These are phyloP conservation scores for Solenopsis fugax DNA, from an alignment of 1,140 invertebrate species.

Conservation along the genomic window DNA sequence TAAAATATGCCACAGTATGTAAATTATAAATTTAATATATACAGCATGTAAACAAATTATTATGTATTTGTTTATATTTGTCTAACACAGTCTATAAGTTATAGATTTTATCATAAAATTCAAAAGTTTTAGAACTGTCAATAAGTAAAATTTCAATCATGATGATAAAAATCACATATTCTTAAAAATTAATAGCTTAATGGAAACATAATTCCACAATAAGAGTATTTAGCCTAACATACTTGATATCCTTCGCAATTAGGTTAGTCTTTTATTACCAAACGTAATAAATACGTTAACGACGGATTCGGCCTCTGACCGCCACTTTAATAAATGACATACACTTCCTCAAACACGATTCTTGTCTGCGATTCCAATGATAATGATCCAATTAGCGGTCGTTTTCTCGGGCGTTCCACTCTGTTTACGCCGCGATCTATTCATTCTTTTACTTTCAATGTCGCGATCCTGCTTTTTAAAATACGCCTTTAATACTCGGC, in stretches of 20 bases:
- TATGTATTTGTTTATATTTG: too few species aligned
- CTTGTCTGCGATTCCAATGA: conserved; percentile 57
- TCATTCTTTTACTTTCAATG: conserved; percentile 53
- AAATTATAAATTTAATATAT: too few species aligned
- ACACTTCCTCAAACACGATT: conserved; percentile 51
- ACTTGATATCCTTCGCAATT: not conserved
- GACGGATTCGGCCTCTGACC: not conserved
- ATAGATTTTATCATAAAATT: too few species aligned
- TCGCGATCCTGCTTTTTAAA: conserved; percentile 36
- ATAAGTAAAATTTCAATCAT: not conserved
- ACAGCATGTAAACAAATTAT: too few species aligned
- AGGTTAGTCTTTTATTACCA: not conserved
- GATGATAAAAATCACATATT: not conserved
- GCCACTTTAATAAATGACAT: conserved; percentile 24
- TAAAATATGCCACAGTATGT: not conserved
- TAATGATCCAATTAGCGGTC: conserved; percentile 59
- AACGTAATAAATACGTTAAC: conserved; percentile 45
- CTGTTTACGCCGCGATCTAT: conserved; percentile 39
- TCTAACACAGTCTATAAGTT: too few species aligned
- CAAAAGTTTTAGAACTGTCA: not conserved
- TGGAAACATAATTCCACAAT: not conserved
- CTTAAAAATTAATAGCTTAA: not conserved
- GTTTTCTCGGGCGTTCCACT: conserved; percentile 61
- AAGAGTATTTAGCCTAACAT: conserved; percentile 7
- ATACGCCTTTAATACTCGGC: conserved; percentile 26